Evolutionary conservation across 2,888 invertebrate genomes (phyloP).

Genomic region (Drosophila atripex): DNA sequence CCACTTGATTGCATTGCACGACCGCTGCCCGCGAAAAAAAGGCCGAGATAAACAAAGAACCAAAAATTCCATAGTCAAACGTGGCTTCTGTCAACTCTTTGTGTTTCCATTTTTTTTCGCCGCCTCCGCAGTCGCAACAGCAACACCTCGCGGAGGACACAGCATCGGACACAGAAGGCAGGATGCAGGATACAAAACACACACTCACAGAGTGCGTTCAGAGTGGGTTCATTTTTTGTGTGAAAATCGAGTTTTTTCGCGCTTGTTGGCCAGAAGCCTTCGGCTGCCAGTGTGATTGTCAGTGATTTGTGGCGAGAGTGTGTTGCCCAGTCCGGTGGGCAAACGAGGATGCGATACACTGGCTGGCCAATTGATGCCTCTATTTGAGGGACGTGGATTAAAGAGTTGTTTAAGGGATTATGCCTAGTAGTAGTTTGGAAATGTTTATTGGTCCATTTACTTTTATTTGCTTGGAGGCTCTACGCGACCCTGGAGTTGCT

Average conservation of each 20-base stretch:
- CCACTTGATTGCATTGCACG: conserved; percentile 75
- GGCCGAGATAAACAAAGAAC: conserved; percentile 24
- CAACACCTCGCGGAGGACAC: conserved; percentile 44
- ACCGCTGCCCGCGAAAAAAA: conserved; percentile 8
- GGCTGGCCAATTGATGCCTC: conserved; percentile 30
- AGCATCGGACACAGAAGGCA: conserved; percentile 19
- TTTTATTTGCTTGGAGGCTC: background rate
- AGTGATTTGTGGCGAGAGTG: conserved; percentile 63
- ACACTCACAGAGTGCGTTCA: conserved; percentile 9
- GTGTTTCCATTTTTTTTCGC: conserved; percentile 34
- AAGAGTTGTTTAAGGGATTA: background rate
- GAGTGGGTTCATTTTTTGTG: conserved; percentile 44
- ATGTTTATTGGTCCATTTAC: background rate
- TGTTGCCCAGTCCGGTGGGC: conserved; percentile 10
- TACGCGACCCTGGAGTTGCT: background rate
- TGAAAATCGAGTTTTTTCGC: conserved; percentile 20
- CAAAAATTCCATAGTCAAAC: conserved; percentile 41
- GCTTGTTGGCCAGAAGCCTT: conserved; percentile 35
- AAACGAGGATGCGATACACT: conserved; percentile 7
- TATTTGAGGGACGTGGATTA: conserved; percentile 20
- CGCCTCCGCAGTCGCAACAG: conserved; percentile 50
- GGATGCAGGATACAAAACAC: conserved; percentile 30
- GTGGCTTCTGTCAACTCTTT: conserved; percentile 55
- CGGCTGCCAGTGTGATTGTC: conserved; percentile 60
- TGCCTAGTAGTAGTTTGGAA: background rate